These are phyloP conservation scores for Pseudocheirus occidentalis DNA, from an alignment of 2,797 vertebrate species.

Conservation along the genomic window DNA sequence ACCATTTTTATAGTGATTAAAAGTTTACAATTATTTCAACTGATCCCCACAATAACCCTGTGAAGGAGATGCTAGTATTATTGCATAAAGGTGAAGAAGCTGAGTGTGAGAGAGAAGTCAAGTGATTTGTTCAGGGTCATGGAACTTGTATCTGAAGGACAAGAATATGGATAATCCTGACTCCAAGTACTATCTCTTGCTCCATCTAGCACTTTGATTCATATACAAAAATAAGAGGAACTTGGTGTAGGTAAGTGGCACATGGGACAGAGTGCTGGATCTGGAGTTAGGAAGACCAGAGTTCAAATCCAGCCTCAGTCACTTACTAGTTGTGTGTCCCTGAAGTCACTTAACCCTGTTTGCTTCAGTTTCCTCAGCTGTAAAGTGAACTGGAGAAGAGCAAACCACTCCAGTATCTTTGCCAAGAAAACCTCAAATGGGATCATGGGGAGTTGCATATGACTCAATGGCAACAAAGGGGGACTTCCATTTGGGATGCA, in stretches of 20 bases:
- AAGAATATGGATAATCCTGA: not conserved
- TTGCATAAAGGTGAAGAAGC: not conserved
- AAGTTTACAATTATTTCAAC: not conserved
- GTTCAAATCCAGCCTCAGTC: not conserved
- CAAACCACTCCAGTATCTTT: not conserved
- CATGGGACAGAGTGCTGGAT: not conserved
- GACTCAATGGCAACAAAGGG: not conserved
- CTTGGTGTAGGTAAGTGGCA: not conserved
- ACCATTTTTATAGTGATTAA: not conserved
- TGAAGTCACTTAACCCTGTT: not conserved
- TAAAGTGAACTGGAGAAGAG: not conserved
- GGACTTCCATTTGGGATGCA: not conserved
- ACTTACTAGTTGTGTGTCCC: not conserved
- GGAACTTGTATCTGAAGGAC: not conserved
- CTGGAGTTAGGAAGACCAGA: not conserved
- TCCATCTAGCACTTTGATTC: no score
- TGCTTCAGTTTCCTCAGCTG: not conserved
- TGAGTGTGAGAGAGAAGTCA: not conserved
- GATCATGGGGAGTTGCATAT: not conserved
- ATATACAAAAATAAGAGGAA: not conserved
- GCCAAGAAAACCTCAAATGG: not conserved
- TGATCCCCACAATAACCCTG: not conserved
- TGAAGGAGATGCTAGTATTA: not conserved
- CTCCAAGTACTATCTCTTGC: no score
- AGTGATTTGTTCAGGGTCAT: not conserved